Percentiles rank a stretch among this genome's conserved stretches.
Evolutionary conservation across 2,888 invertebrate genomes (phyloP).

Genomic region (Microplitis manilae): DNA sequence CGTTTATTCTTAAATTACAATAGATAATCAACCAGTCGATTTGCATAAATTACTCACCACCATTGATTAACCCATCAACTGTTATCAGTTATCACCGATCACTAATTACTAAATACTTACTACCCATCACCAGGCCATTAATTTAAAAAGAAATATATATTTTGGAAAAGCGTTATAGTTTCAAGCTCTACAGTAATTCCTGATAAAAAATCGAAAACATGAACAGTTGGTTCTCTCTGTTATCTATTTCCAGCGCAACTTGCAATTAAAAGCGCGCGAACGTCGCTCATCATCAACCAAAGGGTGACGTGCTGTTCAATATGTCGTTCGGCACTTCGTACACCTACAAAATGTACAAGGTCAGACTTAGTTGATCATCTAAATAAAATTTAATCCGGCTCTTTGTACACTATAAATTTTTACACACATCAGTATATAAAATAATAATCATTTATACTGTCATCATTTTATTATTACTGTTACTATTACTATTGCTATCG

Average conservation of each 20-base stretch:
- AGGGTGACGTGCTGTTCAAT: constrained; percentile 49
- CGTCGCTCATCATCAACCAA: constrained; percentile 48
- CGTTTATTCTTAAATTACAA: neutral
- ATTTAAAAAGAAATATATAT: neutral
- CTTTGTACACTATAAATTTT: neutral
- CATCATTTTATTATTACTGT: too few species aligned
- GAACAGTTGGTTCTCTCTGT: constrained; percentile 43
- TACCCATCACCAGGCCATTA: too few species aligned
- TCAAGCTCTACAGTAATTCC: neutral
- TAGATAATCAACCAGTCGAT: neutral
- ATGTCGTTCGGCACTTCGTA: constrained; percentile 56
- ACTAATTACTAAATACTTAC: too few species aligned
- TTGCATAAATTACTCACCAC: neutral
- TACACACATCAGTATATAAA: too few species aligned
- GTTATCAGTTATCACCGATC: neutral
- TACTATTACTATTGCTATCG: too few species aligned
- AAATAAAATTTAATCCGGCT: constrained; percentile 2
- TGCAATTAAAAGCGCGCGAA: constrained; percentile 50
- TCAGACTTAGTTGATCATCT: constrained; percentile 45
- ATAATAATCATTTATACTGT: too few species aligned
- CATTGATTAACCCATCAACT: neutral
- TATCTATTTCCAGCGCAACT: constrained; percentile 53
- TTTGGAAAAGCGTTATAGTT: neutral
- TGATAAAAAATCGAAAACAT: constrained; percentile 27
- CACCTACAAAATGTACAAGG: constrained; percentile 55